Conservation (phyloP, 2,797 vertebrate genomes). For the Gymnothorax reevesii region DNA sequence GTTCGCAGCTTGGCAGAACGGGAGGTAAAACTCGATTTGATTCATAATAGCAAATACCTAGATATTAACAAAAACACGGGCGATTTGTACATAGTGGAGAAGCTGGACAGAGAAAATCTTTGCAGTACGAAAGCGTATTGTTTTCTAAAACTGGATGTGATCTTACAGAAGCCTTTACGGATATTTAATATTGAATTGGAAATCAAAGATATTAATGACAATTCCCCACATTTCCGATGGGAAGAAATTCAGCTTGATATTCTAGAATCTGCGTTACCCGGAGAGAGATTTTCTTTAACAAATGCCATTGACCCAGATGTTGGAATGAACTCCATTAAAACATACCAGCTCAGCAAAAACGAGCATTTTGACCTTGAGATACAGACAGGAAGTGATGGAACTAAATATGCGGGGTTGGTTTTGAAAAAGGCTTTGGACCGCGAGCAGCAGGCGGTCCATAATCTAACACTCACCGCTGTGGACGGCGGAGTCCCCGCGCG, state of each 20-base stretch:
- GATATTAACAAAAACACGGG: background rate
- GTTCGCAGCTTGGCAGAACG: background rate
- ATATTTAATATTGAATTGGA: slow-evolving; percentile 79
- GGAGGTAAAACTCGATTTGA: background rate
- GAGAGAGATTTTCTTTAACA: slow-evolving; percentile 78
- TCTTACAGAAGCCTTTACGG: slow-evolving; percentile 71
- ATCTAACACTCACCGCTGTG: slow-evolving; percentile 74
- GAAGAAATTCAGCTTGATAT: slow-evolving; percentile 76
- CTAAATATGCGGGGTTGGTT: slow-evolving; percentile 77
- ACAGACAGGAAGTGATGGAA: slow-evolving; percentile 74
- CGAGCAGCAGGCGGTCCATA: slow-evolving; percentile 70
- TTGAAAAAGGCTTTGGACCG: slow-evolving; percentile 74
- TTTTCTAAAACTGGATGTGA: slow-evolving; percentile 78
- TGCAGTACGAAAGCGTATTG: slow-evolving; percentile 54
- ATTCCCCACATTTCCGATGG: slow-evolving; percentile 77
- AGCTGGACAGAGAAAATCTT: background rate
- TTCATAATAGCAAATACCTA: background rate
- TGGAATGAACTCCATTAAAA: slow-evolving; percentile 78
- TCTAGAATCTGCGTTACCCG: slow-evolving; percentile 72
- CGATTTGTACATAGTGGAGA: background rate
- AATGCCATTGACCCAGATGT: slow-evolving; percentile 82
- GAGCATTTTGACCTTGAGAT: slow-evolving; percentile 75
- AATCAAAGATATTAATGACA: slow-evolving; percentile 80
- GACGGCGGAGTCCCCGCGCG: slow-evolving; percentile 74
- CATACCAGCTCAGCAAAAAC: slow-evolving; percentile 77